Conservation (phyloP, 2,888 invertebrate species). For the Octonoba sinensis region DNA sequence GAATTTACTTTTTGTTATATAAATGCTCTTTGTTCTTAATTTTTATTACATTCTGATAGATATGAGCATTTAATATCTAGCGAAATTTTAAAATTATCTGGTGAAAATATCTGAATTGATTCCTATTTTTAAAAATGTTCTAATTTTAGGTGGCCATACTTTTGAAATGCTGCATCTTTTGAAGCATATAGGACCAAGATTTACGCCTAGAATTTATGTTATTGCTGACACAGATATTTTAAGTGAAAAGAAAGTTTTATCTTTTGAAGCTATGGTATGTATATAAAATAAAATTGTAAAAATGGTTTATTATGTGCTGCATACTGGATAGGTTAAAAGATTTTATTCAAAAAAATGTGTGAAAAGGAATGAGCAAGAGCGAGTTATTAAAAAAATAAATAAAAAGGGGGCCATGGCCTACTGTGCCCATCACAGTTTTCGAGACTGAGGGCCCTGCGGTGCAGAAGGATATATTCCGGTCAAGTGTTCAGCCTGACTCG, state of each 20-base stretch:
- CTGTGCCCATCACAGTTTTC: too few species aligned
- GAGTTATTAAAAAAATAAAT: too few species aligned
- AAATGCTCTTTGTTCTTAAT: background rate
- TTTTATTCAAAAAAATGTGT: too few species aligned
- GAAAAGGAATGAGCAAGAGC: too few species aligned
- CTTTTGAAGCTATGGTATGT: slow-evolving; percentile 30
- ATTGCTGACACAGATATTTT: slow-evolving; percentile 83
- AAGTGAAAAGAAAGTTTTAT: slow-evolving; percentile 79
- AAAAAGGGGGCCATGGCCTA: too few species aligned
- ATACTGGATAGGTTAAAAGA: too few species aligned
- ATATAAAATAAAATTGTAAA: too few species aligned
- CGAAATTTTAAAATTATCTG: background rate
- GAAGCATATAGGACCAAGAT: slow-evolving; percentile 74
- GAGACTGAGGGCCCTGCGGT: too few species aligned
- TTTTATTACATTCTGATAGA: background rate
- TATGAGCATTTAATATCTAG: background rate
- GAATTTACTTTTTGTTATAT: too few species aligned
- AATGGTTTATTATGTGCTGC: too few species aligned
- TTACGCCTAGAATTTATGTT: slow-evolving; percentile 82
- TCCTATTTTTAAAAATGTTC: background rate
- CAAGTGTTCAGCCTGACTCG: too few species aligned
- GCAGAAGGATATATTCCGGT: too few species aligned
- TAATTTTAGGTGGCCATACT: slow-evolving; percentile 84
- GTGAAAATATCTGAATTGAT: background rate
- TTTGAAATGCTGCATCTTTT: slow-evolving; percentile 89